Conservation (phyloP, 2,888 invertebrate genomes). For the Polydrusus tereticollis region DNA sequence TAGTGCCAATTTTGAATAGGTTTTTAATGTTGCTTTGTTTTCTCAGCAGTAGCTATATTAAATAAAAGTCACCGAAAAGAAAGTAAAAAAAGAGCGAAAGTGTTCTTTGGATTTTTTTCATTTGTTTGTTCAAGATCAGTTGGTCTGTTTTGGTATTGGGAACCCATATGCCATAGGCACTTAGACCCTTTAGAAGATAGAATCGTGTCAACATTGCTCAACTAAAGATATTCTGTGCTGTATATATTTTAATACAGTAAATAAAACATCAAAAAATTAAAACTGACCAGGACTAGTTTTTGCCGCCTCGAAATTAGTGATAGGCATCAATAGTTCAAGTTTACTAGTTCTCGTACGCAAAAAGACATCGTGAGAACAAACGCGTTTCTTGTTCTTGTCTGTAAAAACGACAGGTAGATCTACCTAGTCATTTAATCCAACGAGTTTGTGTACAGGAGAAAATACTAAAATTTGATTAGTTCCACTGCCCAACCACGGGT, state of each 20-base stretch:
- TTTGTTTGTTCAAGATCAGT: too few relatives aligned
- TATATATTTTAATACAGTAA: background rate
- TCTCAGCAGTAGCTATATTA: too few relatives aligned
- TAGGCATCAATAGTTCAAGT: conserved; percentile 34
- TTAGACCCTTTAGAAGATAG: background rate
- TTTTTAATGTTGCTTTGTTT: too few relatives aligned
- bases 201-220: too few relatives aligned
- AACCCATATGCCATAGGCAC: too few relatives aligned
- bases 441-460: background rate
- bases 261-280: conserved; percentile 10
- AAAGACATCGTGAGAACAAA: conserved; percentile 39
- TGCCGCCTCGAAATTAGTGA: conserved; percentile 22
- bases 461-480: background rate
- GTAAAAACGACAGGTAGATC: conserved; percentile 21
- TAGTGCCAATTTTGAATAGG: too few relatives aligned
- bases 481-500: background rate
- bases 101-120: too few relatives aligned
- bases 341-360: conserved; percentile 32
- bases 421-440: background rate
- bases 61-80: too few relatives aligned
- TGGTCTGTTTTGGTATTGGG: too few relatives aligned
- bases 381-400: conserved; percentile 13
- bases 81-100: too few relatives aligned
- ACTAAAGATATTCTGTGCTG: background rate
- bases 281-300: conserved; percentile 10